Conservation (phyloP, 2,888 invertebrate species). For the Synanthedon vespiformis region DNA sequence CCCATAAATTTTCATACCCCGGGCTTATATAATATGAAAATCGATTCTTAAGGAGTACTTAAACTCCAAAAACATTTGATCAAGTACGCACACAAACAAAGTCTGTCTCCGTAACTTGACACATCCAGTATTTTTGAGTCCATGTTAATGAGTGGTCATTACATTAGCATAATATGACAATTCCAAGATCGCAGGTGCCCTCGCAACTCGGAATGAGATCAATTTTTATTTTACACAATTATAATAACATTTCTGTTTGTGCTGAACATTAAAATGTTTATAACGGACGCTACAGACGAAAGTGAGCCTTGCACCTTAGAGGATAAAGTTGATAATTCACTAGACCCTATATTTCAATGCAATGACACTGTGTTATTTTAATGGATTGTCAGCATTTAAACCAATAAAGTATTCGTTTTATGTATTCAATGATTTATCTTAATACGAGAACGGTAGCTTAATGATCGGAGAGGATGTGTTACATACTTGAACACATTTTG, state of each 20-base stretch:
- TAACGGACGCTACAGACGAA: not conserved
- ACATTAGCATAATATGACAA: not conserved
- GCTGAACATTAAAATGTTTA: not conserved
- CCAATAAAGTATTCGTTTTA: not conserved
- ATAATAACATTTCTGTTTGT: constrained; percentile 1
- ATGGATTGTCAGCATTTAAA: not conserved
- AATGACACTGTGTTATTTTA: not conserved
- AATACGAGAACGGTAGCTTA: not conserved
- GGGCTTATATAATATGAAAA: too few species aligned
- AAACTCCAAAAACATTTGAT: too few species aligned
- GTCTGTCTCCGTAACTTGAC: not conserved
- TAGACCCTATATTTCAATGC: not conserved
- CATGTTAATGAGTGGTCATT: not conserved
- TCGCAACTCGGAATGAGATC: constrained; percentile 1
- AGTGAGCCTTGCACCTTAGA: not conserved
- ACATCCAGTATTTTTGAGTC: not conserved
- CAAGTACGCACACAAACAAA: not conserved
- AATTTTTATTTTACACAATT: constrained; percentile 5
- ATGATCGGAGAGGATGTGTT: not conserved
- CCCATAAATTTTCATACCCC: too few species aligned
- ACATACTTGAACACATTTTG: too few species aligned
- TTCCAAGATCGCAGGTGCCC: not conserved
- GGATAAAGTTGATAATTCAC: not conserved
- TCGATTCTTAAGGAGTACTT: too few species aligned
- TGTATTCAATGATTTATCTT: not conserved